Conservation (phyloP, 1,140 invertebrate species). For the Drosophila nannoptera region DNA sequence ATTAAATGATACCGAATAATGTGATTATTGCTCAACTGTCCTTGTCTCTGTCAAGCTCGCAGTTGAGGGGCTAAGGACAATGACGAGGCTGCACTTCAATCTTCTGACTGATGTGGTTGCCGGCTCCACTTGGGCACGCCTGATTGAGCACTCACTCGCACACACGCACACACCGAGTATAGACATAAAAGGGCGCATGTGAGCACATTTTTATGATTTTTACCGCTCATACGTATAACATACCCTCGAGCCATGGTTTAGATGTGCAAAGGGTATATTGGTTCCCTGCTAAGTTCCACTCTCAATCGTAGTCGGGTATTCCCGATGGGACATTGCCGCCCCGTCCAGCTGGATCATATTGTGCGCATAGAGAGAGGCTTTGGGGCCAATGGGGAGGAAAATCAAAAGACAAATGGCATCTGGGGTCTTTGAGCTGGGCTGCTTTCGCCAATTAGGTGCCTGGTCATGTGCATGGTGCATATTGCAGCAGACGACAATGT, state of each 20-base stretch:
- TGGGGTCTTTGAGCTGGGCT: conserved; percentile 31
- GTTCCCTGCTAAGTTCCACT: not conserved
- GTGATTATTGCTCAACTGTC: conserved; percentile 56
- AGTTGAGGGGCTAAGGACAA: conserved; percentile 15
- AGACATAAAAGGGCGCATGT: conserved; percentile 4
- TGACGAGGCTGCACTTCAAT: conserved; percentile 57
- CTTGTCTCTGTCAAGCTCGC: not conserved
- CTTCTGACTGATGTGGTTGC: conserved; percentile 48
- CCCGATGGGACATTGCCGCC: not conserved
- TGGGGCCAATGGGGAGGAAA: conserved; percentile 69
- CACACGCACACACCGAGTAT: not conserved
- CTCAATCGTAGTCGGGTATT: not conserved
- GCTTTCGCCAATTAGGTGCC: conserved; percentile 66
- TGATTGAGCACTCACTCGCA: conserved; percentile 53
- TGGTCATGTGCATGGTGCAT: conserved; percentile 57
- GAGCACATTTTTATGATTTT: conserved; percentile 59
- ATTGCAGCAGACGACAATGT: conserved; percentile 28
- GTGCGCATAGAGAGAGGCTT: conserved; percentile 45
- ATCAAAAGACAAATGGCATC: conserved; percentile 60
- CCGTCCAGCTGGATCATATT: conserved; percentile 31
- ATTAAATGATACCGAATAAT: conserved; percentile 73
- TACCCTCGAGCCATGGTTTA: not conserved
- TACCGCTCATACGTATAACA: conserved; percentile 7
- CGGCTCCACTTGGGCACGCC: conserved; percentile 61
- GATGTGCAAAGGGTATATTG: not conserved